Conservation (phyloP, 2,888 invertebrate species). For the Baccha elongata region DNA sequence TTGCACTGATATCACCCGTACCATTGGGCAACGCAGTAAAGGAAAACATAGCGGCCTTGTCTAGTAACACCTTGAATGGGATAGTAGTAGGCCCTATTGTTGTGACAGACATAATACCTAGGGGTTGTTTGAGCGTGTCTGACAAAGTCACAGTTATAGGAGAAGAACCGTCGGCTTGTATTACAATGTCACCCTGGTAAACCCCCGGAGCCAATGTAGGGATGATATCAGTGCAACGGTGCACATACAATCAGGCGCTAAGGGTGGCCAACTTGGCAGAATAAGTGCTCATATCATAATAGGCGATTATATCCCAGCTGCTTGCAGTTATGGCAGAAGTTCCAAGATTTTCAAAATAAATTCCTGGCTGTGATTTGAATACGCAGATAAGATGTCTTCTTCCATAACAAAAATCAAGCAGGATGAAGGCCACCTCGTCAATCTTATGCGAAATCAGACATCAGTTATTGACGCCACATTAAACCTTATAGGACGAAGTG, state of each 20-base stretch:
- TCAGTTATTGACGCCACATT: too few species aligned
- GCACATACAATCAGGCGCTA: not conserved
- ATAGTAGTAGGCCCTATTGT: not conserved
- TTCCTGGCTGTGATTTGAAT: too few species aligned
- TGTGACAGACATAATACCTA: not conserved
- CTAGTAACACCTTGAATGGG: not conserved
- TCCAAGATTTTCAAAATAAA: too few species aligned
- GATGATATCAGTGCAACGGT: not conserved
- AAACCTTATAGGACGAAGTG: too few species aligned
- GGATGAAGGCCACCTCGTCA: too few species aligned
- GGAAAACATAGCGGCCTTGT: not conserved
- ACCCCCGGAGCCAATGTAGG: not conserved
- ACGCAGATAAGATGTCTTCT: too few species aligned
- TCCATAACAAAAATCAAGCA: too few species aligned
- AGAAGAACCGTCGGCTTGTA: not conserved
- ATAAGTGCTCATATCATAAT: too few species aligned
- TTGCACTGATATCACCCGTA: not conserved
- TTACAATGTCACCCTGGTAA: not conserved
- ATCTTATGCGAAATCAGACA: too few species aligned
- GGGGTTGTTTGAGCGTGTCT: not conserved
- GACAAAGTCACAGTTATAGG: not conserved
- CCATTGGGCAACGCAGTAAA: not conserved
- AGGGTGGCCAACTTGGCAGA: not conserved
- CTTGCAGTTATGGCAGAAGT: too few species aligned
- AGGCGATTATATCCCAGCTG: too few species aligned